These are phyloP conservation scores for Agrochola macilenta DNA, from an alignment of 2,888 invertebrate species.

Conservation along the genomic window DNA sequence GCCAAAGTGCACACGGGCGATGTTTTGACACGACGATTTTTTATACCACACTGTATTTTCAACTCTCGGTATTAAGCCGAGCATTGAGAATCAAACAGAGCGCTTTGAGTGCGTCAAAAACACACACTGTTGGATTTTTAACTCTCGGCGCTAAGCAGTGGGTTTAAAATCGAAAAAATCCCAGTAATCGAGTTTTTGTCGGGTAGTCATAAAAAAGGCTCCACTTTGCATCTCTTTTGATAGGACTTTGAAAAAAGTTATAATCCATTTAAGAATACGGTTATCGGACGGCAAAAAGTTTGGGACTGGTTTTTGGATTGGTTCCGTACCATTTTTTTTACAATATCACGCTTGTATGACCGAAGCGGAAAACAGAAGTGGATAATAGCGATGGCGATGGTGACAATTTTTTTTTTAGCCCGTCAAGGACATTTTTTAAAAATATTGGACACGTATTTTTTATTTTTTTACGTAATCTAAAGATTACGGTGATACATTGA, in stretches of 20 bases:
- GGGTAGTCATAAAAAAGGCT: slow-evolving; percentile 14
- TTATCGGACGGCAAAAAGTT: slow-evolving; percentile 42
- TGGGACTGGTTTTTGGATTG: background rate
- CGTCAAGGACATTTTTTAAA: too few relatives aligned
- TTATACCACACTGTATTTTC: background rate
- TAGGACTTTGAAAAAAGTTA: background rate
- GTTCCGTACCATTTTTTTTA: slow-evolving; percentile 27
- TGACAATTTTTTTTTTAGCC: too few relatives aligned
- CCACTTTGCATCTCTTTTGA: slow-evolving; percentile 32
- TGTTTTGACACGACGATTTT: background rate
- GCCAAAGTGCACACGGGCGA: background rate
- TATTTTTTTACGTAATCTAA: too few relatives aligned
- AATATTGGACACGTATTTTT: too few relatives aligned
- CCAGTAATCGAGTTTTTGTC: slow-evolving; percentile 52
- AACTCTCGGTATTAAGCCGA: background rate
- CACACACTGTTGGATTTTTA: background rate
- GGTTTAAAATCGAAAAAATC: background rate
- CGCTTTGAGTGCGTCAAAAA: background rate
- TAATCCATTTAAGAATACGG: slow-evolving; percentile 52
- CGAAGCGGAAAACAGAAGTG: background rate
- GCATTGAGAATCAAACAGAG: background rate
- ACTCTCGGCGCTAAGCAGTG: background rate
- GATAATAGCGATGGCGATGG: too few relatives aligned
- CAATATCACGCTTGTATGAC: background rate
- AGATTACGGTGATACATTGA: too few relatives aligned